A percentile compares a stretch with the other conserved stretches of the same genome.
These are phyloP conservation scores for Prinia subflava DNA, from an alignment of 2,113 vertebrate species.

Conservation along the genomic window DNA sequence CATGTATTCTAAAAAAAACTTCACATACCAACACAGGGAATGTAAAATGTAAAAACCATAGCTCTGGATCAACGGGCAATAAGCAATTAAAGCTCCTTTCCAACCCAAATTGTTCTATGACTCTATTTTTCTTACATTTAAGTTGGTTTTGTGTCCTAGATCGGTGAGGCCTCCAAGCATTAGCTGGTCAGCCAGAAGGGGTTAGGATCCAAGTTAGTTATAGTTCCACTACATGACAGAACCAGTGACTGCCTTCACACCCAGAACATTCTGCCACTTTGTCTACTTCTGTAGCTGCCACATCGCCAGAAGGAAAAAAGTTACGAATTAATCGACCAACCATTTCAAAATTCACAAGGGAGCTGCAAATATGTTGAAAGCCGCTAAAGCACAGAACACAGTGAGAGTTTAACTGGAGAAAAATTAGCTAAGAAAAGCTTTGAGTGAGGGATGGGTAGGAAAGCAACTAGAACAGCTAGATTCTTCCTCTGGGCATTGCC, in stretches of 20 bases:
- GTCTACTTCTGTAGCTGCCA: background rate
- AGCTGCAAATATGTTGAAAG: background rate
- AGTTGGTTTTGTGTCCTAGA: background rate
- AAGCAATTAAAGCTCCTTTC: background rate
- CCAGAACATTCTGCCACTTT: background rate
- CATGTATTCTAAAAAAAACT: background rate
- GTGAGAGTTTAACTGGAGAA: background rate
- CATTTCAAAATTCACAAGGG: background rate
- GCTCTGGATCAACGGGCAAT: background rate
- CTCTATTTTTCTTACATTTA: background rate
- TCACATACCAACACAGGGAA: background rate
- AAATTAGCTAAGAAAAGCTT: background rate
- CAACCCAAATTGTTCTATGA: background rate
- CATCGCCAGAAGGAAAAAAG: background rate
- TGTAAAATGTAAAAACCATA: background rate
- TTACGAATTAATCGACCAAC: background rate
- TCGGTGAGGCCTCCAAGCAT: background rate
- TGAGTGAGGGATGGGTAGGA: background rate
- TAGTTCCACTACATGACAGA: background rate
- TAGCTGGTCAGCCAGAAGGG: background rate
- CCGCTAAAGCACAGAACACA: background rate
- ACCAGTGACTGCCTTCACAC: background rate
- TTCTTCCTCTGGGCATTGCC: background rate
- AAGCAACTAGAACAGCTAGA: background rate
- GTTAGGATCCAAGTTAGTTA: background rate